Base-by-base conservation (phyloP, 2,797 vertebrate genomes). In the Anabas testudineus region DNA sequence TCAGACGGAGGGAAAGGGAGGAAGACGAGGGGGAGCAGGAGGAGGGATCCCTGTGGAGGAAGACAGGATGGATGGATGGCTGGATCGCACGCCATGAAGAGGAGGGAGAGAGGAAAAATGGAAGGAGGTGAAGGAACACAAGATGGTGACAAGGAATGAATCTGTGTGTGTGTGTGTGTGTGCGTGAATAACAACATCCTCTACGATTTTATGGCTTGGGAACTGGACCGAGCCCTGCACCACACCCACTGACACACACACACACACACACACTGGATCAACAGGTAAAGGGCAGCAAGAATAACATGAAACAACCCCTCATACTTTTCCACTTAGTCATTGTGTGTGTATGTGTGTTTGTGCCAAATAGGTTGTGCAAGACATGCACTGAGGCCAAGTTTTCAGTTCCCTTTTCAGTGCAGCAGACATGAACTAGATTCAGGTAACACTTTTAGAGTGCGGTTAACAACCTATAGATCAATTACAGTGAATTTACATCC, bases 21-120 rank as follows among this genome's bases (percentile, higher is more conserved):
- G 79, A 79, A 69, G 52, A 63, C 45, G 28, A 53, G 37, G 81
- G 55, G 71, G 30, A 5, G 65, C 67, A 69, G 67, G 67, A 49
- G 48, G 64, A 28, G 61, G 70, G 74, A 80, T 84, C 83, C 80
- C 83, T 83, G 83, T 52, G 85, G 81, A 88, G 83, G 87, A 86
- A 82, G 74, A 83, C 71, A 84, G 86, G 82, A 84, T 84, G 85
- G 75, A 89, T 89, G 66, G 77, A 86, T 86, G 75, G 65, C 51
- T 59, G 73, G 65, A 86, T 89, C 63, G 70, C 71, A 89, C 80
- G 81, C 70, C 63, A 88, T 32, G 6, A 62, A 61, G 78, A 74
- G 30, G 61, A 78, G 62, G 82, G 51, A 66, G 66, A 46, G 57
- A 73, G 71, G 52, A 58, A 57, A 70, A 75, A 55, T 78, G 71